These are phyloP conservation scores for Agriopis leucophaearia DNA, from an alignment of 2,888 invertebrate genomes.

Conservation along the genomic window DNA sequence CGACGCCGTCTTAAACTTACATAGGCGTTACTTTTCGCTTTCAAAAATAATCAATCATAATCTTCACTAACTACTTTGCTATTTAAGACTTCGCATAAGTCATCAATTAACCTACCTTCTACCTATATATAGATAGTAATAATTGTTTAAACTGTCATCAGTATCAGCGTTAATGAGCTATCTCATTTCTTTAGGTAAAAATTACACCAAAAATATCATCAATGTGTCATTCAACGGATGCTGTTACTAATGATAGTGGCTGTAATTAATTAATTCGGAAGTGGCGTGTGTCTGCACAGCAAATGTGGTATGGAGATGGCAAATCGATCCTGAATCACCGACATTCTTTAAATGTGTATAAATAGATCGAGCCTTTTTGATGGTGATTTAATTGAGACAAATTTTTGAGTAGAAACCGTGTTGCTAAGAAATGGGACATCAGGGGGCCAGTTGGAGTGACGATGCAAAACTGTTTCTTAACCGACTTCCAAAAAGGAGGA, in stretches of 20 bases:
- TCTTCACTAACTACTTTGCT: not conserved
- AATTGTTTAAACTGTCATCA: conserved; percentile 1
- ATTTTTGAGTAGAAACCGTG: no score
- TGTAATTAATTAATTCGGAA: conserved; percentile 38
- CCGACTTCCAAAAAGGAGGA: no score
- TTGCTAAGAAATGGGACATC: no score
- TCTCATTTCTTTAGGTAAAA: conserved; percentile 7
- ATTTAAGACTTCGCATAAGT: not conserved
- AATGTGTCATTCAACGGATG: conserved; percentile 46
- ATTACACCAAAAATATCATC: conserved; percentile 6
- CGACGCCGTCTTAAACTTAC: no score
- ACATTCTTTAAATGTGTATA: conserved; percentile 33
- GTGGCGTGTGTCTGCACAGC: conserved; percentile 37
- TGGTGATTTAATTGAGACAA: no score
- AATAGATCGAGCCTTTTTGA: conserved; percentile 4
- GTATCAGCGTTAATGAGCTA: conserved; percentile 1
- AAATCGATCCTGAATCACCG: conserved; percentile 34
- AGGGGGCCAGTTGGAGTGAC: no score
- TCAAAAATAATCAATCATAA: not conserved
- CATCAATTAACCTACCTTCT: conserved; percentile 6
- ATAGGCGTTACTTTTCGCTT: not conserved
- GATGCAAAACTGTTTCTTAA: no score
- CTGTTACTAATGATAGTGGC: conserved; percentile 37
- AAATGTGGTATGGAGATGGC: conserved; percentile 40
- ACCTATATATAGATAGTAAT: not conserved